Evolutionary conservation across 2,797 vertebrate species (phyloP).

Genomic region (Gambelia wislizenii): DNA sequence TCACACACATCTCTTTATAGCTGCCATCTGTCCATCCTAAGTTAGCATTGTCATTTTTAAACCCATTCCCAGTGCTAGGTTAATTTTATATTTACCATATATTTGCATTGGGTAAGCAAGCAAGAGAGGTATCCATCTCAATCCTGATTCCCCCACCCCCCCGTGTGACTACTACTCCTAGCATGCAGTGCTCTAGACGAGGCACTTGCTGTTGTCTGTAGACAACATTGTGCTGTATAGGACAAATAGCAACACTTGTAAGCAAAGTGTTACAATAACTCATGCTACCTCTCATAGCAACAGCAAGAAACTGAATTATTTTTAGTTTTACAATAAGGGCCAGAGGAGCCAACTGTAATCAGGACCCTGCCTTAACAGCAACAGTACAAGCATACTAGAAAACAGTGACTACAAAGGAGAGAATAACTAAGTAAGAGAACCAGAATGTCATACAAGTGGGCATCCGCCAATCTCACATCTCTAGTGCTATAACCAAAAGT

Average conservation of each 20-base stretch:
- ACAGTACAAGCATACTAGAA: background rate
- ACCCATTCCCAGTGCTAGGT: background rate
- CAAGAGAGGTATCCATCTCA: background rate
- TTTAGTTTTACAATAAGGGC: constrained; percentile 35
- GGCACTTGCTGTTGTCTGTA: background rate
- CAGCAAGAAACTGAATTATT: constrained; percentile 31
- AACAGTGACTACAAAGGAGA: background rate
- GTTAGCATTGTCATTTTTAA: constrained; percentile 5
- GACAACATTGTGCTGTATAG: background rate
- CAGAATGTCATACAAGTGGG: background rate
- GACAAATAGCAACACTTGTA: background rate
- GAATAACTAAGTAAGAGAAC: background rate
- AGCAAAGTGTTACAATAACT: background rate
- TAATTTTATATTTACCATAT: constrained; percentile 20
- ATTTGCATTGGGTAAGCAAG: background rate
- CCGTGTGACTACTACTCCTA: background rate
- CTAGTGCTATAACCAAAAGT: background rate
- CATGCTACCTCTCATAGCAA: background rate
- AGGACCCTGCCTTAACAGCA: constrained; percentile 6
- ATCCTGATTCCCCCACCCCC: background rate
- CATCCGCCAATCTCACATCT: background rate
- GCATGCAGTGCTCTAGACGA: background rate
- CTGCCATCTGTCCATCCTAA: constrained; percentile 14
- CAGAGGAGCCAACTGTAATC: constrained; percentile 6
- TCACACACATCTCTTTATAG: constrained; percentile 12